Conservation (phyloP, 2,888 invertebrate genomes). For the Blastobasis lacticolella region DNA sequence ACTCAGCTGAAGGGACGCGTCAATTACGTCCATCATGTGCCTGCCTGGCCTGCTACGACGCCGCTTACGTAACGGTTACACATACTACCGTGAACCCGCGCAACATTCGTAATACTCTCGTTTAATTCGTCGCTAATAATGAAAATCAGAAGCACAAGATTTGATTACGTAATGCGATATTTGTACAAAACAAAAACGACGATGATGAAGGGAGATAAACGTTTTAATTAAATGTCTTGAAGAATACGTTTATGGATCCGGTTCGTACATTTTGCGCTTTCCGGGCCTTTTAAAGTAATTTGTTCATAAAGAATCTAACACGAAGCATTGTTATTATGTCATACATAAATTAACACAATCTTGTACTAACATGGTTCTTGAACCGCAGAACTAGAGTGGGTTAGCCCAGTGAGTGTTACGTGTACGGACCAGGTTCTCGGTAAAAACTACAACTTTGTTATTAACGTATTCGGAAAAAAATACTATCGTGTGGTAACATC, state of each 20-base stretch:
- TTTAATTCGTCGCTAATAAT: no score
- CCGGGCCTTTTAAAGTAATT: neutral
- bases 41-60: no score
- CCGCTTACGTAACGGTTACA: no score
- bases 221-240: no score
- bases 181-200: neutral
- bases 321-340: neutral
- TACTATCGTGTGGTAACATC: no score
- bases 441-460: conserved; percentile 16
- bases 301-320: neutral
- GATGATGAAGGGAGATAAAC: neutral
- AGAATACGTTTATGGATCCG: no score
- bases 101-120: no score
- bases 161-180: neutral
- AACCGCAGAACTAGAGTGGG: conserved; percentile 17
- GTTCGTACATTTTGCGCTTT: neutral
- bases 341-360: neutral
- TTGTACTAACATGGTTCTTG: conserved; percentile 10
- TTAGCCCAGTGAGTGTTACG: conserved; percentile 13
- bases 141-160: neutral
- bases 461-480: no score
- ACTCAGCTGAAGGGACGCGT: no score
- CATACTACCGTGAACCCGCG: no score
- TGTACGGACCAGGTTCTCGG: conserved; percentile 4
- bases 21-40: no score